phyloP scores from a whole-genome alignment of 2,113 vertebrate species.

The Psophia crepitans region DNA sequence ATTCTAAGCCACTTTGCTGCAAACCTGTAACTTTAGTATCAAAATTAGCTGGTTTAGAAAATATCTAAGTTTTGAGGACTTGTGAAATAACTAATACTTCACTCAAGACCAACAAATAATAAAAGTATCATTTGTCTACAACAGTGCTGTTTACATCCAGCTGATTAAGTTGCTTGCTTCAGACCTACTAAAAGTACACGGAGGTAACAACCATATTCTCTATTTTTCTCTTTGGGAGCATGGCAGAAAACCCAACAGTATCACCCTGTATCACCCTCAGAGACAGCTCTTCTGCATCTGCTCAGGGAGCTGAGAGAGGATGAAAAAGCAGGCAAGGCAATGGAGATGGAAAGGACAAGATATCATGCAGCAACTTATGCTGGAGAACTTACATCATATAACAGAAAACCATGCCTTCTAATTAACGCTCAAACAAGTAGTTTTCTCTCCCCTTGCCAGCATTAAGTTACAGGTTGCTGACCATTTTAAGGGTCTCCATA shows the following conservation, averaged over 20 bases:
- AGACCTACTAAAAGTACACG: neutral
- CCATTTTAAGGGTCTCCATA: neutral
- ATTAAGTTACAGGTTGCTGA: neutral
- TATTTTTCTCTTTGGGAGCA: neutral
- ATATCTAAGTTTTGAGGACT: neutral
- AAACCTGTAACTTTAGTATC: neutral
- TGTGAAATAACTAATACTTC: neutral
- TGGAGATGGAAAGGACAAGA: neutral
- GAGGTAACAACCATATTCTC: neutral
- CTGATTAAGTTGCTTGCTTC: neutral
- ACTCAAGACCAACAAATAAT: neutral
- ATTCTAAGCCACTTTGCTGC: neutral
- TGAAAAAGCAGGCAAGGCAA: neutral
- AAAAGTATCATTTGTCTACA: neutral
- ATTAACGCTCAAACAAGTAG: neutral
- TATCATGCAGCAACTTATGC: neutral
- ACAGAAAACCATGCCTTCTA: neutral
- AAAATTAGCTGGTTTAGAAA: neutral
- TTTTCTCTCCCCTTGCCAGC: neutral
- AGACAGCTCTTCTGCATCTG: neutral
- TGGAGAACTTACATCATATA: neutral
- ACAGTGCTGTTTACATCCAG: neutral
- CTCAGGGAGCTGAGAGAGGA: neutral
- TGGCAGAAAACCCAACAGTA: rapidly evolving
- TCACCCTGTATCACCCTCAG: neutral